phyloP scores from a whole-genome alignment of 1,140 invertebrate species.

The Ooceraea biroi region DNA sequence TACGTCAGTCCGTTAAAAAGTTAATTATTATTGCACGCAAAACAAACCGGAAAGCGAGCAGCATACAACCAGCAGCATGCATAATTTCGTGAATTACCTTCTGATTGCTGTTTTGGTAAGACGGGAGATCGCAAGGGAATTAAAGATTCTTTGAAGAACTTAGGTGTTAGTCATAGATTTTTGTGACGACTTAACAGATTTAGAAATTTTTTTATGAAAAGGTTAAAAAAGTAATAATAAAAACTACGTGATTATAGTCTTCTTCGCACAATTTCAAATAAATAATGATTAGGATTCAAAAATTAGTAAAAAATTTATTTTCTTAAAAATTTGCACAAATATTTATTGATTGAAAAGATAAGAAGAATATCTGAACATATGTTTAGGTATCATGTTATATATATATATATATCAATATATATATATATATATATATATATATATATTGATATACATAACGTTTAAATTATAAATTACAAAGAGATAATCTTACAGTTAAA shows the following conservation, averaged over 20 bases:
- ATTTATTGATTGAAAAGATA: conserved; percentile 48
- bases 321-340: conserved; percentile 5
- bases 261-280: conserved; percentile 7
- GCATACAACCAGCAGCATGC: conserved; percentile 60
- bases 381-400: background rate
- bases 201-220: background rate
- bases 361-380: conserved; percentile 2
- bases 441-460: background rate
- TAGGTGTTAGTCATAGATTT: background rate
- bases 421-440: too few relatives aligned
- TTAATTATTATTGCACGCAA: background rate
- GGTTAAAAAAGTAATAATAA: background rate
- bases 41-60: conserved; percentile 27
- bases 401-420: background rate
- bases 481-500: background rate
- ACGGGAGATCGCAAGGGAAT: background rate
- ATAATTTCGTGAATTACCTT: conserved; percentile 53
- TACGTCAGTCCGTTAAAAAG: conserved; percentile 47
- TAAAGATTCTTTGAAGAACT: background rate
- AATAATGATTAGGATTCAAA: conserved; percentile 8
- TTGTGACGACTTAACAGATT: background rate
- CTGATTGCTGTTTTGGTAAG: background rate
- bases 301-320: conserved; percentile 2
- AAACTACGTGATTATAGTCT: background rate
- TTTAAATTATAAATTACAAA: background rate